Percentiles rank a stretch among this genome's conserved stretches.
These are phyloP conservation scores for Scolopax mira DNA, from an alignment of 2,113 vertebrate species.

Conservation along the genomic window DNA sequence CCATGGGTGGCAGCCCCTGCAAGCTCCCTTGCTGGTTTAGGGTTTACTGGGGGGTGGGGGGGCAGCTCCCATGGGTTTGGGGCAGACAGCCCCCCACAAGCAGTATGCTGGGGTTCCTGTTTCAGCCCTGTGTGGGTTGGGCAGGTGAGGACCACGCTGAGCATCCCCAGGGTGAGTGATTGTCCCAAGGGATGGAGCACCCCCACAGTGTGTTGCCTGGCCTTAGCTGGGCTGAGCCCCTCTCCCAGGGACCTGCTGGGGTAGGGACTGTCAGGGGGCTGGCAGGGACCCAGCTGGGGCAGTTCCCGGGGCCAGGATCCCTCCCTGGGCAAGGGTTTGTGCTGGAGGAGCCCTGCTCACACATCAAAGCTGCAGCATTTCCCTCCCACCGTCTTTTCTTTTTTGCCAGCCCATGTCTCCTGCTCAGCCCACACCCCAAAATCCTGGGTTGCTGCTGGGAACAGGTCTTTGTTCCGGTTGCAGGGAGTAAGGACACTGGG, in stretches of 20 bases:
- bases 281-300: neutral
- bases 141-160: rapidly evolving
- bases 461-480: no score
- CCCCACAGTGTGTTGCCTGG: rapidly evolving
- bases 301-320: neutral
- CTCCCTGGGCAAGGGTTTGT: neutral
- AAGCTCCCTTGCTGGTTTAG: neutral
- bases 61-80: neutral
- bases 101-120: rapidly evolving
- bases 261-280: neutral
- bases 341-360: neutral
- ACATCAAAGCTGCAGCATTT: neutral
- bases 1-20: rapidly evolving
- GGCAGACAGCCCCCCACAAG: no score
- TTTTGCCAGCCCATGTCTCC: neutral
- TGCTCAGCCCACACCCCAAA: rapidly evolving
- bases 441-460: rapidly evolving
- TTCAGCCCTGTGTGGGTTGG: rapidly evolving
- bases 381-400: neutral
- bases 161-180: neutral
- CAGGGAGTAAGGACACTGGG: neutral
- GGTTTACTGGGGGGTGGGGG: rapidly evolving
- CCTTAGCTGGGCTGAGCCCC: neutral
- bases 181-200: neutral
- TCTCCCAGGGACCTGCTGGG: neutral